A percentile compares a stretch with the other conserved stretches of the same genome.
Evolutionary conservation across 1,140 invertebrate species (phyloP).

Genomic region (Drosophila santomea): DNA sequence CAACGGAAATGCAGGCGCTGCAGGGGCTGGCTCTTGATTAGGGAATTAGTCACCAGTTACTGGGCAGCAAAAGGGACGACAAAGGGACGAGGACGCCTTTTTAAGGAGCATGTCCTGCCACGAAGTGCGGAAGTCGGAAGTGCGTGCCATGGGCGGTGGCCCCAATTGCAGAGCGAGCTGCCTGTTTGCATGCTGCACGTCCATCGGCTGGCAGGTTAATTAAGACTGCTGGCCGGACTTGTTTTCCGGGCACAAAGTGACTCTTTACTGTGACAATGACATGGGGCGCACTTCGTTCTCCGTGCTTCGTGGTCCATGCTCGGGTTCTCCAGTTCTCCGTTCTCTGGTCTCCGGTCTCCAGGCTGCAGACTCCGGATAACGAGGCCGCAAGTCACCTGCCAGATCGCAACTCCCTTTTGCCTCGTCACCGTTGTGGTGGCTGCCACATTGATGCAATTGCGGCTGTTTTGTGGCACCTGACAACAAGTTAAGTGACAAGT

Average conservation of each 20-base stretch:
- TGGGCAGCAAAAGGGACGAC: background rate
- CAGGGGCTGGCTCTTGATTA: conserved; percentile 23
- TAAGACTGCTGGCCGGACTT: conserved; percentile 4
- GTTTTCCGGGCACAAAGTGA: conserved; percentile 14
- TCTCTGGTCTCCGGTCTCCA: background rate
- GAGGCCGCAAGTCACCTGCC: background rate
- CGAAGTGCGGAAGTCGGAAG: conserved; percentile 11
- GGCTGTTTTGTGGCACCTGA: conserved; percentile 29
- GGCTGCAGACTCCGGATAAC: background rate
- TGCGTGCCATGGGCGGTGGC: conserved; percentile 21
- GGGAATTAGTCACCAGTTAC: conserved; percentile 29
- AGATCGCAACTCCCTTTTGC: background rate
- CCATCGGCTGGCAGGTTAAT: conserved; percentile 27
- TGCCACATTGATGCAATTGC: conserved; percentile 31
- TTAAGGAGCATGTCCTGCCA: background rate
- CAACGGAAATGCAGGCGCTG: conserved; percentile 12
- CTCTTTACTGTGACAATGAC: conserved; percentile 4
- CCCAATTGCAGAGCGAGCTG: conserved; percentile 7
- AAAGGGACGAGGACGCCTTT: background rate
- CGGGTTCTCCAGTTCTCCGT: background rate
- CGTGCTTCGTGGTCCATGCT: background rate
- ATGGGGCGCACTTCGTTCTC: background rate
- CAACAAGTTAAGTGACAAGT: conserved; percentile 3
- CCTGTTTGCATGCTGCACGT: conserved; percentile 22
- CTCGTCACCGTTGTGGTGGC: background rate